Evolutionary conservation across 2,797 vertebrate genomes (phyloP), one percentile per base, ranked within the genome.

Genomic region (Geotrypetes seraphini): DNA sequence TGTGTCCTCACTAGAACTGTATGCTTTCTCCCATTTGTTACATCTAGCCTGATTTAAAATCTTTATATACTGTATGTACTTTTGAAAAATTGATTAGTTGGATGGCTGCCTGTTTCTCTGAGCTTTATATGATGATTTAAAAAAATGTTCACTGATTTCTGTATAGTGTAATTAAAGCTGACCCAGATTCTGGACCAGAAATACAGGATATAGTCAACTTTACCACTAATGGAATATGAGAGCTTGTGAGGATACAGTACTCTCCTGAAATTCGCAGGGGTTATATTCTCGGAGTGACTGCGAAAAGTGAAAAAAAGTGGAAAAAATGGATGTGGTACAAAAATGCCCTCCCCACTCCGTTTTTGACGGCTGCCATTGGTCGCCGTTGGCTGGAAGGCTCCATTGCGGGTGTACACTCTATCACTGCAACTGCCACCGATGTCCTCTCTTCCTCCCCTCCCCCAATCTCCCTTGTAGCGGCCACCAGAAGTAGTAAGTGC

Each of bases 31-130:
- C 61, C 57, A 67, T 56, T 59, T 66, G 69, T 70, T 73, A 78
- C 82, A 65, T 77, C 76, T 83, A 77, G 69, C 57, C 62, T 67
- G 69, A 61, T 76, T 83, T 84, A 78, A 85, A 76, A 81, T 34
- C 82, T 81, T 81, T 80, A 83, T 84, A 84, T 83, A n/a, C n/a
- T n/a, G n/a, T n/a, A 83, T 76, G 73, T 82, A 74, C 78, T 83
- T 79, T 71, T 80, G 77, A 85, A 82, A 84, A 70, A 82, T 84
- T 81, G 79, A 84, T 83, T 78, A 82, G 70, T 65, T 85, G 82
- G 77, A 76, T 62, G 62, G 59, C 65, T 79, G 77, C 80, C 78
- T 62, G 65, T 71, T 79, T 66, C 69, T 75, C 71, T 74, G 71
- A 45, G 23, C 68, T 69, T 67, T 78, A 71, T 79, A 77, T 81